phyloP scores from a whole-genome alignment of 2,113 vertebrate species.

The Scartelaos histophorus region DNA sequence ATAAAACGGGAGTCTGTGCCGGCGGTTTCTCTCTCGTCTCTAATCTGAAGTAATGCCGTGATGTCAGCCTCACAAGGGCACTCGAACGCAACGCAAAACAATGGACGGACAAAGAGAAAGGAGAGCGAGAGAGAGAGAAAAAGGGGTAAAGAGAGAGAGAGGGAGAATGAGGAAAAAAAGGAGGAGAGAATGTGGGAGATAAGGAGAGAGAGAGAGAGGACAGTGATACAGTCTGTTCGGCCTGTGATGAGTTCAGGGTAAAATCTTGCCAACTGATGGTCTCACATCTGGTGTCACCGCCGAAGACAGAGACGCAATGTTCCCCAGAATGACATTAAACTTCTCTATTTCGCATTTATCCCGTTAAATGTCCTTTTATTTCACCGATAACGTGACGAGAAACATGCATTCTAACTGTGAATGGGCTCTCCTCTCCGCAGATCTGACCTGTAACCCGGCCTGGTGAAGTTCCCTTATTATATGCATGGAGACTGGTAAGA shows the following conservation, averaged over 20 bases:
- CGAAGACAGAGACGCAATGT: not conserved
- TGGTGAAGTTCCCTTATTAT: too few relatives aligned
- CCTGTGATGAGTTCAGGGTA: not conserved
- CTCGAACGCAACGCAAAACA: constrained; percentile 41
- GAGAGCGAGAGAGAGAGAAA: too few relatives aligned
- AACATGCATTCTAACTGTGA: too few relatives aligned
- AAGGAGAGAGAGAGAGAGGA: not conserved
- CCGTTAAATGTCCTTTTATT: not conserved
- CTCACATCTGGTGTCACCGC: not conserved
- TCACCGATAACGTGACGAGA: too few relatives aligned
- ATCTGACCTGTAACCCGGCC: too few relatives aligned
- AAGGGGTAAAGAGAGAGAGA: not conserved
- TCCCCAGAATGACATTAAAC: not conserved
- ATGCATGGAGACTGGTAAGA: too few relatives aligned
- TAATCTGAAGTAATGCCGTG: constrained; percentile 66
- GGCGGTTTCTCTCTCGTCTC: constrained; percentile 20
- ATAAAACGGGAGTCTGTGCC: not conserved
- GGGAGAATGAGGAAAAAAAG: not conserved
- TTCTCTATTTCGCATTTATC: not conserved
- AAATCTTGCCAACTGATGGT: not conserved
- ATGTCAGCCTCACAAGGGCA: constrained; percentile 61
- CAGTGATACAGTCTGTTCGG: not conserved
- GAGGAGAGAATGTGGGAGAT: not conserved
- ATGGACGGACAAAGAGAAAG: not conserved
- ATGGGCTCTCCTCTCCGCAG: too few relatives aligned